Percentiles rank a stretch among this genome's conserved stretches.
Evolutionary conservation across 2,113 vertebrate genomes (phyloP).

Genomic region (Mustela lutreola): DNA sequence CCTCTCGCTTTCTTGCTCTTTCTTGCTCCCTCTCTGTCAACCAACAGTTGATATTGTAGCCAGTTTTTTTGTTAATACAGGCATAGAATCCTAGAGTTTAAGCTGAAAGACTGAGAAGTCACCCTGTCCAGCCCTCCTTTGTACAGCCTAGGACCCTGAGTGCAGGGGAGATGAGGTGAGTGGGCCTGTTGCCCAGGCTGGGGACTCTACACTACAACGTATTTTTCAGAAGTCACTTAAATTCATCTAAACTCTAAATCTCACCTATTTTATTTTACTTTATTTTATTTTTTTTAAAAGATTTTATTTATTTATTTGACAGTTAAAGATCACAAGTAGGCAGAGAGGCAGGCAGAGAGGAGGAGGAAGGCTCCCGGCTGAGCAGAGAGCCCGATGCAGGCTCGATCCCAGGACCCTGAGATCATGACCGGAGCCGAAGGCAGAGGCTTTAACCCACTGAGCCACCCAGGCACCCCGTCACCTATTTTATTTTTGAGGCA

Average conservation of each 20-base stretch:
- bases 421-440: no score
- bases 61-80: background rate
- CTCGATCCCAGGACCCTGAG: no score
- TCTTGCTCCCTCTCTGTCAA: background rate
- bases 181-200: background rate
- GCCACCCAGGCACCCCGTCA: background rate
- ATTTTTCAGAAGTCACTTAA: slow-evolving; percentile 26
- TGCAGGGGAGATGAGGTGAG: background rate
- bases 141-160: background rate
- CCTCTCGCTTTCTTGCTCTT: accelerated
- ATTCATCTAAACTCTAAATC: background rate
- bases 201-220: background rate
- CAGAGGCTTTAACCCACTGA: no score
- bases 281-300: no score
- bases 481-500: background rate
- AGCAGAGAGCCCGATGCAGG: no score
- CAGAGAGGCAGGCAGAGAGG: no score
- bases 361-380: no score
- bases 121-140: background rate
- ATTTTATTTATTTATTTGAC: no score
- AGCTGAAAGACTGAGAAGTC: background rate
- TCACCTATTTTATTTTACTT: background rate
- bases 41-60: background rate
- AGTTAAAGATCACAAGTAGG: no score
- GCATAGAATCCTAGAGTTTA: background rate